These are phyloP conservation scores for Ips nitidus DNA, from an alignment of 1,140 invertebrate genomes.

Conservation along the genomic window DNA sequence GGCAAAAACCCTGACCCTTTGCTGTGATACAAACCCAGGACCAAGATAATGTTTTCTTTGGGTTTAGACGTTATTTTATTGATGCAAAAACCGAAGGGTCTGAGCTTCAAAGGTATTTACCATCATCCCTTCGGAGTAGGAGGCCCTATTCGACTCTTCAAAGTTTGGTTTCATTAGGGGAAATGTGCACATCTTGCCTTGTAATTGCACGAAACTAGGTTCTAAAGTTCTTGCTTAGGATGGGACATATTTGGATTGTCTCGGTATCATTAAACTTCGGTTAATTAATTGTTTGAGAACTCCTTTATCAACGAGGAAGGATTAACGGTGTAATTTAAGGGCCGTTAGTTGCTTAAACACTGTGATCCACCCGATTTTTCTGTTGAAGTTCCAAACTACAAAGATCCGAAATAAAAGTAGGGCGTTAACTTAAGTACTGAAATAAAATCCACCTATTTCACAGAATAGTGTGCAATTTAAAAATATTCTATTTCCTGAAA, in stretches of 20 bases:
- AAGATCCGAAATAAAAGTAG: too few relatives aligned
- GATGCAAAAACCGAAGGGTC: conserved; percentile 16
- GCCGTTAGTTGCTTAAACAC: neutral
- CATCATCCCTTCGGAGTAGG: conserved; percentile 5
- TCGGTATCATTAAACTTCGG: conserved; percentile 16
- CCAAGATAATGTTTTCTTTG: conserved; percentile 3
- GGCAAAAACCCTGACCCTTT: neutral
- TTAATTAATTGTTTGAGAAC: conserved; percentile 24
- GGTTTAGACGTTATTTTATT: conserved; percentile 8
- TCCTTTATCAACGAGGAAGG: conserved; percentile 10
- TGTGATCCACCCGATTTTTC: too few relatives aligned
- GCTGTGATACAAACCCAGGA: neutral
- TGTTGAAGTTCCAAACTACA: too few relatives aligned
- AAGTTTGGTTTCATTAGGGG: conserved; percentile 23
- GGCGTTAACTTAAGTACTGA: too few relatives aligned
- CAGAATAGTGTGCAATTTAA: too few relatives aligned
- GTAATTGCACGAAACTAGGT: conserved; percentile 13
- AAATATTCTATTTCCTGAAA: too few relatives aligned
- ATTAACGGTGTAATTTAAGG: conserved; percentile 17
- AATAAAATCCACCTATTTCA: too few relatives aligned
- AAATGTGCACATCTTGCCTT: conserved; percentile 15
- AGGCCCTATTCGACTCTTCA: conserved; percentile 14
- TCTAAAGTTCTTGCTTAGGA: conserved; percentile 11
- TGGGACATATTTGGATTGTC: conserved; percentile 24
- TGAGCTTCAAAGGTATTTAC: conserved; percentile 19